Base-by-base conservation (phyloP, 2,113 vertebrate species). In the Halcyon malimbica region DNA sequence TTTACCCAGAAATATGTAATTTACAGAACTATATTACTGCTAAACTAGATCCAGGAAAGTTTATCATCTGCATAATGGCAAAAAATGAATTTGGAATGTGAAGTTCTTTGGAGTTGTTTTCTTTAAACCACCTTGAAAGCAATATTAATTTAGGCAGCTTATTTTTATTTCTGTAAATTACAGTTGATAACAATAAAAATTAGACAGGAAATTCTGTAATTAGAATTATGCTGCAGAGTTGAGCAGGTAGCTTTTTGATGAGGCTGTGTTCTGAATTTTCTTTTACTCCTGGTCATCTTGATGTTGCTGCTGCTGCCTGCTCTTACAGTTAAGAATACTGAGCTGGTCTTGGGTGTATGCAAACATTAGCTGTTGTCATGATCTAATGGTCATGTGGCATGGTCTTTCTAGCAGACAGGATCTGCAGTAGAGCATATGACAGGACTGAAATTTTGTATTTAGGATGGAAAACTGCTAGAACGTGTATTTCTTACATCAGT, bases 361-460 rank as follows among this genome's bases (percentile, higher is more conserved):
- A 26, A 35, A 28, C 15, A 17, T 35, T 11, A n/a, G 15, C 41
- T 1, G 0, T 28, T 31, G 13, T 37, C 9, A 4, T 12, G 26
- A 46, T 77, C n/a, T 57, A 10, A 17, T 48, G 53, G 23, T 11
- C 4, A n/a, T 33, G 26, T 25, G 56, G 13, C 9, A 10, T 5
- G 18, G 16, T n/a, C n/a, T 57, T 37, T 50, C 50, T 25, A 39
- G 62, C 46, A 63, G 48, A 31, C 5, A 17, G n/a, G 31, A 28
- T 48, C 39, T 54, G 11, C 39, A 7, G 31, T 29, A 17, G 17
- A 12, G 21, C 23, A 2, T 6, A 56, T 62, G 31, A 24, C 41
- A 51, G 42, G 33, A 21, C 5, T 73, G 23, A 21, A 50, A 9
- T 29, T 65, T 64, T 60, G 18, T 65, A 46, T 62, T 42, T n/a